Evolutionary conservation across 2,797 vertebrate species (phyloP), one percentile per base, ranked within the genome.

Genomic region (Anas flavirostris): DNA sequence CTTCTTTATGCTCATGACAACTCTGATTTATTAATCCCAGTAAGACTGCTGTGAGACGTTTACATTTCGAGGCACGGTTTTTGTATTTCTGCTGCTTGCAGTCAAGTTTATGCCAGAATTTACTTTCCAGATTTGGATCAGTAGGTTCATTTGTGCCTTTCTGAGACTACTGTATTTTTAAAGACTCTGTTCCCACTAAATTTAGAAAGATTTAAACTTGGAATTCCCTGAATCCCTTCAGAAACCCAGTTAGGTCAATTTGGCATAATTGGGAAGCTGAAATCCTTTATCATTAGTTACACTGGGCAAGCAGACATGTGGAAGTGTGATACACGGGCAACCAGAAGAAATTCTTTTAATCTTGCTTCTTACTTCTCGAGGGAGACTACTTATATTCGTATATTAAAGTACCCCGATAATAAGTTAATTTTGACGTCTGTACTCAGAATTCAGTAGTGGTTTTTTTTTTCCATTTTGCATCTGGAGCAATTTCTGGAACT

Each of bases 1-100:
- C 93, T 89, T 96, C 95, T 94, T 88, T 28, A 72, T 73, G 86
- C 94, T 95, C 80, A 79, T 58, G 39, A 81, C 33, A 44, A 74
- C 89, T 86, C 93, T 95, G 96, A 95, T 97, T 98, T 96, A 97
- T 98, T 87, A 96, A 98, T 94, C 94, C 95, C 56, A 68, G 95
- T 91, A 58, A 76, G 72, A 80, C 91, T 93, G 94, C 96, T 97
- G 88, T 64, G 43, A 93, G 96, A 73, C 82, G 67, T 96, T 94
- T 92, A 33, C 96, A 91, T 88, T 43, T 94, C 95, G 86, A 82
- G 90, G 92, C 81, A 82, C 33, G 23, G 93, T 72, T n/a, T 88
- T 90, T 87, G 95, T 59, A 53, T 44, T 88, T 95, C 70, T 94
- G 92, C 94, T 94, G 72, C 95, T 97, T 82, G 44, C 66, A 55